Conservation (phyloP, 2,113 vertebrate species). For the Lycocorax pyrrhopterus region DNA sequence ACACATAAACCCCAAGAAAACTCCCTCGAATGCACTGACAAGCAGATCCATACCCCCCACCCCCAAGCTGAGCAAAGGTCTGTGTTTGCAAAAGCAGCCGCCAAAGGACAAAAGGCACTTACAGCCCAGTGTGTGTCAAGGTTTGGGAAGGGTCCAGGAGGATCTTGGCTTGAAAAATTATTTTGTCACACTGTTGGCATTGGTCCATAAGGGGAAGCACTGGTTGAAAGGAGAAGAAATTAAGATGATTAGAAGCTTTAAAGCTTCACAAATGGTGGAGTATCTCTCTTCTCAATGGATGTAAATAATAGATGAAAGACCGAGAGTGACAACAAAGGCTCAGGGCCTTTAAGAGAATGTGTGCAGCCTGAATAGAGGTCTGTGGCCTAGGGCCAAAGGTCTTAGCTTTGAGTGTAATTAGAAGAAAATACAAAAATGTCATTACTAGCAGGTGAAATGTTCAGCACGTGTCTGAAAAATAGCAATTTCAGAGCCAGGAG, state of each 20-base stretch:
- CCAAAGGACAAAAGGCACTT: slow-evolving; percentile 10
- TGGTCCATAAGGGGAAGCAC: slow-evolving; percentile 58
- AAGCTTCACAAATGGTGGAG: slow-evolving; percentile 72
- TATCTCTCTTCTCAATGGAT: slow-evolving; percentile 72
- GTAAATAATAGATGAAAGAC: slow-evolving; percentile 83
- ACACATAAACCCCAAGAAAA: background rate
- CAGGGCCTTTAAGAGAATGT: slow-evolving; percentile 78
- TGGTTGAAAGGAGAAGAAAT: slow-evolving; percentile 73
- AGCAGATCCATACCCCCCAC: background rate
- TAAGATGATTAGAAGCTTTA: slow-evolving; percentile 79
- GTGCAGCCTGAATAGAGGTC: slow-evolving; percentile 77
- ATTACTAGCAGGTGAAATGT: slow-evolving; percentile 83
- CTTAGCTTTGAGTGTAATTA: slow-evolving; percentile 80
- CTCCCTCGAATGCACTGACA: background rate
- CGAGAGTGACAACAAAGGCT: slow-evolving; percentile 78
- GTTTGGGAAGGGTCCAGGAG: slow-evolving; percentile 18
- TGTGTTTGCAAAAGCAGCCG: slow-evolving; percentile 9
- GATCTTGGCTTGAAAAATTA: slow-evolving; percentile 66
- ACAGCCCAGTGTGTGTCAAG: background rate
- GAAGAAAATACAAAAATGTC: slow-evolving; percentile 84
- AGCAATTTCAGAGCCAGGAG: slow-evolving; percentile 73
- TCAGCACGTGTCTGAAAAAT: slow-evolving; percentile 77
- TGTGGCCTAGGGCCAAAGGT: slow-evolving; percentile 79
- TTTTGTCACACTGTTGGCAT: slow-evolving; percentile 74
- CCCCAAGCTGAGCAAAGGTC: background rate